Conservation (phyloP, 2,113 vertebrate species). For the Neopipo cinnamomea region DNA sequence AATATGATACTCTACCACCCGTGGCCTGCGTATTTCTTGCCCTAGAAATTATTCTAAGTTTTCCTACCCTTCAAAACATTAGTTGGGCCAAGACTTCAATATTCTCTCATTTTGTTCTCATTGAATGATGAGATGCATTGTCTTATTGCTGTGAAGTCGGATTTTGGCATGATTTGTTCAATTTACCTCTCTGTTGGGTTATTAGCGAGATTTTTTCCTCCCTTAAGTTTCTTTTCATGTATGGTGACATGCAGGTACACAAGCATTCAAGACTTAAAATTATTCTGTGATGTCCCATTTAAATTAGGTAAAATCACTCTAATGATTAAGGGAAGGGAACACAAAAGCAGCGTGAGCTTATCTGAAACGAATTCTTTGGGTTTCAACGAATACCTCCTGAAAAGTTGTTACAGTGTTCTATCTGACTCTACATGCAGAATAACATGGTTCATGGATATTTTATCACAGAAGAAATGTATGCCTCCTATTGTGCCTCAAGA, state of each 20-base stretch:
- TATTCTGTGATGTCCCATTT: slow-evolving; percentile 47
- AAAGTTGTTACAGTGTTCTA: slow-evolving; percentile 30
- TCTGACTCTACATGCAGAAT: slow-evolving; percentile 21
- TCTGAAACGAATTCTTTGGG: slow-evolving; percentile 18
- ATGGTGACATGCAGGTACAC: slow-evolving; percentile 29
- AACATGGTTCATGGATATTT: slow-evolving; percentile 48
- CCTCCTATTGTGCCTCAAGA: slow-evolving; percentile 36
- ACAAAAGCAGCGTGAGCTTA: slow-evolving; percentile 45
- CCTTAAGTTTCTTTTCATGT: slow-evolving; percentile 41
- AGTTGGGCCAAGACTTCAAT: background rate
- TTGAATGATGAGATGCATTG: slow-evolving; percentile 17
- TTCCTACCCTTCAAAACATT: background rate
- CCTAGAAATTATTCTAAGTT: background rate
- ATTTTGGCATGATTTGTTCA: slow-evolving; percentile 19
- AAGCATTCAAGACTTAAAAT: slow-evolving; percentile 7
- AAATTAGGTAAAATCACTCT: slow-evolving; percentile 34
- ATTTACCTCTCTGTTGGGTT: background rate
- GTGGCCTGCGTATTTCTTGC: background rate
- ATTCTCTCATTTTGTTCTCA: background rate
- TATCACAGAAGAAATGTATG: slow-evolving; percentile 12
- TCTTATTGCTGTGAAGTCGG: slow-evolving; percentile 38
- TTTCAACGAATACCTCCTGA: slow-evolving; percentile 19
- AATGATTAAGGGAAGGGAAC: slow-evolving; percentile 31
- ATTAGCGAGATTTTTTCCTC: background rate
- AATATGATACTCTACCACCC: background rate